Evolutionary conservation across 2,797 vertebrate genomes (phyloP), one percentile per base, ranked within the genome.

Genomic region (Lithobates pipiens): DNA sequence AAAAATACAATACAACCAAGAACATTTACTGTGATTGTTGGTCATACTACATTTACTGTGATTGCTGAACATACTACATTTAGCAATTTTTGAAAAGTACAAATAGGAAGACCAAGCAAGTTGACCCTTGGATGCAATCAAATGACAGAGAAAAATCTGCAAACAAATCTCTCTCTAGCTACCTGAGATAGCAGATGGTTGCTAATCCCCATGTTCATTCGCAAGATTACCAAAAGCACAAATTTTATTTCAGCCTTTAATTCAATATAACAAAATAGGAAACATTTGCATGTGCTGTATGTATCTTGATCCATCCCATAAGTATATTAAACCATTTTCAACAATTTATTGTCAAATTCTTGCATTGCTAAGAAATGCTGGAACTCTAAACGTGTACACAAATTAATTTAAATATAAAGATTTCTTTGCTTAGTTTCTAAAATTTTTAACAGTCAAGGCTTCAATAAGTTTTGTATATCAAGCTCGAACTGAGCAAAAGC

Each of bases 231-330:
- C 10, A 68, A 34, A 29, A 67, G 5, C 21, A 50, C 16, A 76
- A 21, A 34, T 81, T 23, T 63, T 10, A 61, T 34, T 54, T 76
- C 10, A 69, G 46, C 16, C 27, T 68, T 16, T 27, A 61, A 34
- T 54, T 69, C 7, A 83, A 46, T 15, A 76, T 57, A 46, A 36
- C 80, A 36, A 71, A 73, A 16, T 34, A 25, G 21, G 42, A 68
- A 68, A 34, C 29, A 61, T 77, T 50, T 61, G 18, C 5, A n/a
- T 61, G 54, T 57, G 74, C 16, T 39, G 46, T 23, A 61, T 39
- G 46, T 11, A 61, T 18, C 3, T 54, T 23, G 18, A 61, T 32
- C 5, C 32, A n/a, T n/a, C 32, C 15, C 1, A 57, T 11, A 21
- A 18, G 50, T 6, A 21, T 21, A 16, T 4, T 54, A 54, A 21